Percentiles rank a stretch among this genome's conserved stretches.
phyloP scores from a whole-genome alignment of 2,113 vertebrate species.

The Laticauda colubrina region DNA sequence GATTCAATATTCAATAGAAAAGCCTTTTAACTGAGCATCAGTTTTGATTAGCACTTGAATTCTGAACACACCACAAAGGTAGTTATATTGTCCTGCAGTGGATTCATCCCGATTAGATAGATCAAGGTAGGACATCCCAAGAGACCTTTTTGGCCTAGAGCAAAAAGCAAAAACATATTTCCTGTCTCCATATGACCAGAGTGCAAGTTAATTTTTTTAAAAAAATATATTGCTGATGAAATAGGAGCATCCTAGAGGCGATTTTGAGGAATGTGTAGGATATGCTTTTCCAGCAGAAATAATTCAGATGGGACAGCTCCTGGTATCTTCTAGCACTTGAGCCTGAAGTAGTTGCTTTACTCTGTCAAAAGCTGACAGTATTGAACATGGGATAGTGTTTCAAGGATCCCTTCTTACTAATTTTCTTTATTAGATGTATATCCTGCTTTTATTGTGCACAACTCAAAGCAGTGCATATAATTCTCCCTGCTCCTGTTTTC shows the following conservation, averaged over 20 bases:
- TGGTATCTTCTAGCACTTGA: not conserved
- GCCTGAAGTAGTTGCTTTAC: not conserved
- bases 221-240: not conserved
- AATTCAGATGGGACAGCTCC: not conserved
- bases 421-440: not conserved
- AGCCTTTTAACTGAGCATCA: not conserved
- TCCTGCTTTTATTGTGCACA: not conserved
- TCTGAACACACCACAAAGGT: not conserved
- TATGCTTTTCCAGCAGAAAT: not conserved
- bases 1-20: not conserved
- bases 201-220: not conserved
- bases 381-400: not conserved
- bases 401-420: not conserved
- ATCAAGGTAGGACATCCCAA: not conserved
- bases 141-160: not conserved
- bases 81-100: not conserved
- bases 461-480: not conserved
- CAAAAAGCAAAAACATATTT: not conserved
- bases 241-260: not conserved
- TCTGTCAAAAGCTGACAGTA: not conserved
- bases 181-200: not conserved
- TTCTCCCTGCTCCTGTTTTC: not conserved
- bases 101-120: not conserved
- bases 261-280: not conserved
- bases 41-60: not conserved